These are phyloP conservation scores for Anastrepha ludens DNA, from an alignment of 1,140 invertebrate species.

Conservation along the genomic window DNA sequence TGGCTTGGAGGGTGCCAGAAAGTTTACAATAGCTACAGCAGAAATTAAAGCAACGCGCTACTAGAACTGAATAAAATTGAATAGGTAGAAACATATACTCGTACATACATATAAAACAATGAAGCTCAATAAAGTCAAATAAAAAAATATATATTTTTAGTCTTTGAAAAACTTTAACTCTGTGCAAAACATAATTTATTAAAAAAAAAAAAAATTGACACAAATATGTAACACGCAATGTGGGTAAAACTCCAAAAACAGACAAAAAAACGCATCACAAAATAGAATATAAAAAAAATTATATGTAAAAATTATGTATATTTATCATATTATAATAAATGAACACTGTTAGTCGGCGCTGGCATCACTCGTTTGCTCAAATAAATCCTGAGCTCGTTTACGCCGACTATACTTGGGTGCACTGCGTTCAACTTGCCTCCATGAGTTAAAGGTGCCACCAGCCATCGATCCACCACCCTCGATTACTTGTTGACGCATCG, in stretches of 20 bases:
- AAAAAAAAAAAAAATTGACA: neutral
- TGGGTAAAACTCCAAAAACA: too few relatives aligned
- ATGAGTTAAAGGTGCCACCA: constrained; percentile 55
- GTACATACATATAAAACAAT: neutral
- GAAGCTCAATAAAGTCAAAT: neutral
- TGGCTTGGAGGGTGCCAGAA: neutral
- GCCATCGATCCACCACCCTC: constrained; percentile 57
- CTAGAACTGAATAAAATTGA: constrained; percentile 46
- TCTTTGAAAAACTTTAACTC: neutral
- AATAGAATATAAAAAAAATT: neutral
- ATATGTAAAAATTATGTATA: too few relatives aligned
- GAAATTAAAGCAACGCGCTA: constrained; percentile 41
- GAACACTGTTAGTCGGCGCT: neutral
- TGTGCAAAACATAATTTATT: constrained; percentile 30
- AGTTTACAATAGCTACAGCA: constrained; percentile 42
- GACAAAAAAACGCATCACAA: constrained; percentile 24
- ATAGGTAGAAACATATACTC: neutral
- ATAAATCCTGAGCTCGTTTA: constrained; percentile 41
- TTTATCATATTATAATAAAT: too few relatives aligned
- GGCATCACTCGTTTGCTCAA: constrained; percentile 21
- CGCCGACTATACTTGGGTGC: constrained; percentile 10
- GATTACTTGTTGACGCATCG: constrained; percentile 68
- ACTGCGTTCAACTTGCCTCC: constrained; percentile 70
- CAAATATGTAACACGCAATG: neutral
- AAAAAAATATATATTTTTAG: neutral